These are phyloP conservation scores for Drosophila pallidifrons DNA, from an alignment of 1,140 invertebrate genomes.

Conservation along the genomic window DNA sequence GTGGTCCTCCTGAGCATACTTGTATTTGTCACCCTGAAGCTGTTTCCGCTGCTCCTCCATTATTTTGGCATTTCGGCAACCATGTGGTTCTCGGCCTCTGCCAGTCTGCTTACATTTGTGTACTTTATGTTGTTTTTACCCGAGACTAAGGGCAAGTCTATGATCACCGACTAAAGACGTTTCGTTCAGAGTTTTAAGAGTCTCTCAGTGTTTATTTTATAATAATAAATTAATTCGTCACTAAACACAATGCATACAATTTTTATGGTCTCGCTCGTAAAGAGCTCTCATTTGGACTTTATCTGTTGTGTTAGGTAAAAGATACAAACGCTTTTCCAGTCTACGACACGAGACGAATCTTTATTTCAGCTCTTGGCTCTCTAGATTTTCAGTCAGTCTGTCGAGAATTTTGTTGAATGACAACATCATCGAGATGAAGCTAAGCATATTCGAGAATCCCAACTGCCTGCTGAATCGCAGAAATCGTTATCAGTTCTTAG, in stretches of 20 bases:
- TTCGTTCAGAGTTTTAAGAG: not conserved
- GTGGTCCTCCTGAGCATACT: constrained; percentile 63
- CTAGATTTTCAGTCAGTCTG: constrained; percentile 6
- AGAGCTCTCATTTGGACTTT: constrained; percentile 15
- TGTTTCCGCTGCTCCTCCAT: constrained; percentile 65
- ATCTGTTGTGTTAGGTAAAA: constrained; percentile 23
- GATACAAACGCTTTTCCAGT: constrained; percentile 5
- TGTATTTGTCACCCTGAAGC: constrained; percentile 60
- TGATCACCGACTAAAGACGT: constrained; percentile 11
- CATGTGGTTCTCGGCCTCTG: constrained; percentile 68
- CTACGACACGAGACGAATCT: not conserved
- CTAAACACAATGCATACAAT: constrained; percentile 10
- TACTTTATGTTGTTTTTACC: constrained; percentile 86
- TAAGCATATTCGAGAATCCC: constrained; percentile 53
- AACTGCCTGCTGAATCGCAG: constrained; percentile 59
- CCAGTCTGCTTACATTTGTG: constrained; percentile 60
- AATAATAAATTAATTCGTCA: constrained; percentile 12
- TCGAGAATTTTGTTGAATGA: constrained; percentile 13
- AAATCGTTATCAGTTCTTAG: constrained; percentile 63
- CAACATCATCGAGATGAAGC: constrained; percentile 42
- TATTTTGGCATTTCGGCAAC: constrained; percentile 58
- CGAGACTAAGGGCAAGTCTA: constrained; percentile 87
- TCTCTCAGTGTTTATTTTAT: constrained; percentile 2
- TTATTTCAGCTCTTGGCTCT: constrained; percentile 2
- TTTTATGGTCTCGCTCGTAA: constrained; percentile 29